Conservation (phyloP, 2,888 invertebrate genomes). For the Papilio gigon region DNA sequence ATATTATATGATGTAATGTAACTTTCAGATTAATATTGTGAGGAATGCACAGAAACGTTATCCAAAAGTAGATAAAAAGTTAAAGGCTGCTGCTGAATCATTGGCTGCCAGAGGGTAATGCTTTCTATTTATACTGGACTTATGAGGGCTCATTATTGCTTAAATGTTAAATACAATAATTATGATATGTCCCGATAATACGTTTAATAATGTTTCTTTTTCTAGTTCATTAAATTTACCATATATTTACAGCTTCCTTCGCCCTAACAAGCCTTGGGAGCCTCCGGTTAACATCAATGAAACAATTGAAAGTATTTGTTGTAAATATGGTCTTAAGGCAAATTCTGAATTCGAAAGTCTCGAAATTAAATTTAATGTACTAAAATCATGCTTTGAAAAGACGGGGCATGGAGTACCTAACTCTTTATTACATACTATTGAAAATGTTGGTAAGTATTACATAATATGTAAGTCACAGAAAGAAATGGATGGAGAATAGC, state of each 20-base stretch:
- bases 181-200: too few relatives aligned
- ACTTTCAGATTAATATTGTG: slow-evolving; percentile 57
- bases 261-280: slow-evolving; percentile 87
- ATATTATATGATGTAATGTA: slow-evolving; percentile 28
- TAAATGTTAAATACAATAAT: too few relatives aligned
- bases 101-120: slow-evolving; percentile 87
- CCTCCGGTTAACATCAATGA: slow-evolving; percentile 86
- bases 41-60: slow-evolving; percentile 65
- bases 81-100: slow-evolving; percentile 83
- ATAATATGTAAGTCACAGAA: background rate
- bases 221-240: background rate
- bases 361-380: slow-evolving; percentile 85
- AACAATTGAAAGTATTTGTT: slow-evolving; percentile 84
- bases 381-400: slow-evolving; percentile 86
- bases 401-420: slow-evolving; percentile 92
- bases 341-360: slow-evolving; percentile 74
- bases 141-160: background rate
- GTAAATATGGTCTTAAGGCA: slow-evolving; percentile 75
- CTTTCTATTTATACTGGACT: background rate
- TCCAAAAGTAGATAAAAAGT: slow-evolving; percentile 73
- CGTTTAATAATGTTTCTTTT: too few relatives aligned
- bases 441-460: slow-evolving; percentile 84
- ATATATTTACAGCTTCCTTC: slow-evolving; percentile 85
- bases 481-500: background rate
- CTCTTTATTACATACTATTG: slow-evolving; percentile 88